A percentile compares a stretch with the other conserved stretches of the same genome.
Evolutionary conservation across 2,113 vertebrate genomes (phyloP).

Genomic region (Equus quagga): DNA sequence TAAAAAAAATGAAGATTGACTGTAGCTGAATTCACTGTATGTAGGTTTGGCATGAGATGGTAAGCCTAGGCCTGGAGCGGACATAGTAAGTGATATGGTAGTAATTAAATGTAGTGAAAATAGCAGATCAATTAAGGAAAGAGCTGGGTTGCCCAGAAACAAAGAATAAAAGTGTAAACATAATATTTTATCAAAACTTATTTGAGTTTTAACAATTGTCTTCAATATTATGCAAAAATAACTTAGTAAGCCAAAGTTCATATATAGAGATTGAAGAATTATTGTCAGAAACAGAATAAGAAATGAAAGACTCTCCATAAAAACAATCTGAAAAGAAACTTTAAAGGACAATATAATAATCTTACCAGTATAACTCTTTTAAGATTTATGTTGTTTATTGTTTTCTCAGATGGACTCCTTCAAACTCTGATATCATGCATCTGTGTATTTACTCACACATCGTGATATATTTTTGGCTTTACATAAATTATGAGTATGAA

Average conservation of each 20-base stretch:
- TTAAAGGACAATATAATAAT: neutral
- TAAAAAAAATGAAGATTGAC: neutral
- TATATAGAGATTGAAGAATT: neutral
- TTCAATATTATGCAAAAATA: neutral
- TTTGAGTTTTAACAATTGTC: neutral
- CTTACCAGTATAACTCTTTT: neutral
- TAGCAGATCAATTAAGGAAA: neutral
- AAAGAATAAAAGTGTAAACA: neutral
- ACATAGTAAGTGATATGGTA: neutral
- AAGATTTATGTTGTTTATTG: neutral
- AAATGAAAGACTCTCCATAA: neutral
- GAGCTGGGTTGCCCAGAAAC: neutral
- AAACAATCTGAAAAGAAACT: neutral
- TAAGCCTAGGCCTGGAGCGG: neutral
- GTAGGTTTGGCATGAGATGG: neutral
- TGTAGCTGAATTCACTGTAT: neutral
- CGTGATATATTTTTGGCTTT: neutral
- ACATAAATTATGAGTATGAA: neutral
- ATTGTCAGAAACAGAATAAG: neutral
- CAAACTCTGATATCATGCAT: neutral
- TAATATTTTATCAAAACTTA: neutral
- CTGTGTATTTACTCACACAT: neutral
- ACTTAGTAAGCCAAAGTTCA: neutral
- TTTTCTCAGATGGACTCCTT: neutral
- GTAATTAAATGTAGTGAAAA: neutral